Conservation (phyloP, 2,797 vertebrate genomes). For the Numenius phaeopus region DNA sequence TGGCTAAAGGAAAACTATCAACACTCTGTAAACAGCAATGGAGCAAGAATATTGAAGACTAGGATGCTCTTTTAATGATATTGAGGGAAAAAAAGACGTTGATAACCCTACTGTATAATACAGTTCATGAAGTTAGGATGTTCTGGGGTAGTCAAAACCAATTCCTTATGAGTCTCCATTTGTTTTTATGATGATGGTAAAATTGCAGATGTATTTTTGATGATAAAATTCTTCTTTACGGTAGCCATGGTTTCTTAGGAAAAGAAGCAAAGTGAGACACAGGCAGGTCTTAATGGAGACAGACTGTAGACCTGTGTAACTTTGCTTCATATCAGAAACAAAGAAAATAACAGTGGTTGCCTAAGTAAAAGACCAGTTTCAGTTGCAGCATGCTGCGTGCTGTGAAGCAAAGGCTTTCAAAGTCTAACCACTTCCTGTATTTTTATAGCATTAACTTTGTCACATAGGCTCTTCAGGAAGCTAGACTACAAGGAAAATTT, state of each 20-base stretch:
- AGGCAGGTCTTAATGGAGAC: not conserved
- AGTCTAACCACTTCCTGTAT: constrained; percentile 53
- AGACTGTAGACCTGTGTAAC: not conserved
- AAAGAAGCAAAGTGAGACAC: not conserved
- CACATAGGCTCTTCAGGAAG: not conserved
- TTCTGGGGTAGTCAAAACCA: not conserved
- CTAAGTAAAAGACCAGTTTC: not conserved
- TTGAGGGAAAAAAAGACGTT: not conserved
- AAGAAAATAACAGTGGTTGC: not conserved
- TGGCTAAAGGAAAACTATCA: not conserved
- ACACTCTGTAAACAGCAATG: not conserved
- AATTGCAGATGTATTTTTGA: not conserved
- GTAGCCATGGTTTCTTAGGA: not conserved
- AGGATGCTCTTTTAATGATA: not conserved
- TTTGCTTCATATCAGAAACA: not conserved
- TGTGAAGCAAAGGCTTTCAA: not conserved
- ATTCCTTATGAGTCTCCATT: not conserved
- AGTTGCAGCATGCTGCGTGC: not conserved
- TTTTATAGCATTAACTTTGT: not conserved
- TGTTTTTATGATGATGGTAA: not conserved
- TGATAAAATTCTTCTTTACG: not conserved
- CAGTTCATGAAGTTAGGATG: not conserved
- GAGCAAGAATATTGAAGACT: not conserved
- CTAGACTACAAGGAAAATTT: not conserved
- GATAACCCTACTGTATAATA: not conserved